Evolutionary conservation across 2,113 vertebrate species (phyloP).

Genomic region (Connochaetes taurinus): DNA sequence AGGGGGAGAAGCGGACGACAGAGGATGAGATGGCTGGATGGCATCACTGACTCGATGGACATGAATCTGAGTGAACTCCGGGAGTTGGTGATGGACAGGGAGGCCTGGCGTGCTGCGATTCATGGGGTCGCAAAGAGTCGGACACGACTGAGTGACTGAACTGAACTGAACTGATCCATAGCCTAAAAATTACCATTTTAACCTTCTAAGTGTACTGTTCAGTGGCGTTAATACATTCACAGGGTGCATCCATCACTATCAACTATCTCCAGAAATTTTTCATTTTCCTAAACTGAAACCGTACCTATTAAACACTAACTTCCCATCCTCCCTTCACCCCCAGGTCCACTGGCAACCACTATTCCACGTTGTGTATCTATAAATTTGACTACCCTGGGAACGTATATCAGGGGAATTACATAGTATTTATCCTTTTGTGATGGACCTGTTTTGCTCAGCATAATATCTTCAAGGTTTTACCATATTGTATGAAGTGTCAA

Average conservation of each 20-base stretch:
- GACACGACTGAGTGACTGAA: too few species aligned
- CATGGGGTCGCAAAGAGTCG: too few species aligned
- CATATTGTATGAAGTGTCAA: background rate
- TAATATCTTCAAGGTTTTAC: background rate
- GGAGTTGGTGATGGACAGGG: too few species aligned
- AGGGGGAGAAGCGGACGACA: too few species aligned
- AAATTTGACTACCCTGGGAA: background rate
- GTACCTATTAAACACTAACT: background rate
- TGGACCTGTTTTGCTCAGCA: background rate
- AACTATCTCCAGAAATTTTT: background rate
- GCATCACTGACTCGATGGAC: too few species aligned
- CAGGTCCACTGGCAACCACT: background rate
- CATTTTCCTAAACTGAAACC: background rate
- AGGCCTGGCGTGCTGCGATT: too few species aligned
- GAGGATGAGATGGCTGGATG: too few species aligned
- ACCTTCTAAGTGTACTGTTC: background rate
- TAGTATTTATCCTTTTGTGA: background rate
- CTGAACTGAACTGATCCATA: background rate
- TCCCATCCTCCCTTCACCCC: background rate
- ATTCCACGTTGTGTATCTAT: background rate
- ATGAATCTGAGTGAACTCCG: fast-evolving
- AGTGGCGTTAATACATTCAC: background rate
- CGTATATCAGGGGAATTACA: background rate
- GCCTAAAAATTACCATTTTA: background rate
- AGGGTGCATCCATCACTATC: background rate